Base-by-base conservation (phyloP, 2,797 vertebrate genomes). In the Lophius americanus region DNA sequence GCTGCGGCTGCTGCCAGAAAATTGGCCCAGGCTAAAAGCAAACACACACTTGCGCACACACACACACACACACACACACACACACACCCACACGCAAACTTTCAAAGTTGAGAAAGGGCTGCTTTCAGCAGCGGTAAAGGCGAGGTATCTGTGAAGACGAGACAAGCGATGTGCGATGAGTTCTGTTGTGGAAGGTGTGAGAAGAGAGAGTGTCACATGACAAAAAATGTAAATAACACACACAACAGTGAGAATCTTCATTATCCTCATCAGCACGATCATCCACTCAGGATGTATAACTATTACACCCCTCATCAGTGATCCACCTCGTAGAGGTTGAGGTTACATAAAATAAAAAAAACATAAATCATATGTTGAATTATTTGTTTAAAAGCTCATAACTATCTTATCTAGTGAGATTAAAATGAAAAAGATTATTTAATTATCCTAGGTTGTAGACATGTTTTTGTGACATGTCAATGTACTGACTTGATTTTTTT, bases 191-290 rank as follows among this genome's bases (percentile, higher is more conserved):
- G 35, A 73, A 80, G 70, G 83, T 83, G 87, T 83, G 8, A 12
- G 36, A 73, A 68, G 60, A 76, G 65, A 41, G 44, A 48, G 51
- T 58, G 33, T 68, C 69, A 68, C 65, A 63, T n/a, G 35, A 72
- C 77, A 74, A 68, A 56, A 84, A 76, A 82, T 75, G 79, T 53
- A 77, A 84, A 88, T 70, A 76, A 78, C 57, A 83, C 57, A 60
- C 61, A 72, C 42, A 68, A 60, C 66, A 50, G 70, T 72, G 60
- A 75, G 63, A 78, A 71, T 57, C 72, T 79, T 62, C 56, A 37
- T 53, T 47, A 55, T 62, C 60, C 79, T 62, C 56, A 37, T 51
- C 46, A 57, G 59, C 60, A 23, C 23, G 23, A 64, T 55, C 9
- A 39, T 63, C 50, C 11, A 52, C 43, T 11, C 12, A 23, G 23